Evolutionary conservation across 2,888 invertebrate genomes (phyloP).

Genomic region (Agrotis puta): DNA sequence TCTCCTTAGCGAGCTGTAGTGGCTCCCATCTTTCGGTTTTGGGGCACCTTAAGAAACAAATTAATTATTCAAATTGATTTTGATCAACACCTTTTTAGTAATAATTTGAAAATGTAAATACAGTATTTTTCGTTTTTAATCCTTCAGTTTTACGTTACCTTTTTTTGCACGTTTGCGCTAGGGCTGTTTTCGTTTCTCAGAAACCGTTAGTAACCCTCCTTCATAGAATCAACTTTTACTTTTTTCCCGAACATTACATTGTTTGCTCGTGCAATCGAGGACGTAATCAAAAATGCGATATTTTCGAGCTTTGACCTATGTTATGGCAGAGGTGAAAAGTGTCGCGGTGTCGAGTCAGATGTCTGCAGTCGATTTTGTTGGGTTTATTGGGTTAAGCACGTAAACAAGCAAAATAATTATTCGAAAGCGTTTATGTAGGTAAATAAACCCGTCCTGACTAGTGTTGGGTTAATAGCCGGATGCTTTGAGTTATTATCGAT

Average conservation of each 20-base stretch:
- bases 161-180: neutral
- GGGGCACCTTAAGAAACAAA: neutral
- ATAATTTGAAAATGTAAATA: too few species aligned
- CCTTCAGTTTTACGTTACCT: too few species aligned
- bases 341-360: slow-evolving; percentile 37
- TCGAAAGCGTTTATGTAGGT: too few species aligned
- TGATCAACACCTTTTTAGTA: too few species aligned
- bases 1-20: neutral
- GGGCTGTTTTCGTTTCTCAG: slow-evolving; percentile 21
- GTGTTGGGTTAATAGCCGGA: too few species aligned
- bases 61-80: too few species aligned
- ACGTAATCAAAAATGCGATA: slow-evolving; percentile 54
- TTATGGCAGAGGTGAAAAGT: slow-evolving; percentile 46
- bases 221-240: slow-evolving; percentile 44
- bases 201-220: slow-evolving; percentile 42
- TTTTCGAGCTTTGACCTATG: slow-evolving; percentile 48
- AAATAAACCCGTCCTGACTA: too few species aligned
- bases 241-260: slow-evolving; percentile 35
- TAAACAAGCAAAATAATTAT: too few species aligned
- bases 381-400: slow-evolving; percentile 7
- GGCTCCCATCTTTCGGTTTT: neutral
- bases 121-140: neutral
- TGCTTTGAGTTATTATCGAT: too few species aligned
- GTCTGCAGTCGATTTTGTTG: slow-evolving; percentile 35
- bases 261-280: slow-evolving; percentile 58